phyloP scores from a whole-genome alignment of 2,797 vertebrate species.

The Chromis chromis region DNA sequence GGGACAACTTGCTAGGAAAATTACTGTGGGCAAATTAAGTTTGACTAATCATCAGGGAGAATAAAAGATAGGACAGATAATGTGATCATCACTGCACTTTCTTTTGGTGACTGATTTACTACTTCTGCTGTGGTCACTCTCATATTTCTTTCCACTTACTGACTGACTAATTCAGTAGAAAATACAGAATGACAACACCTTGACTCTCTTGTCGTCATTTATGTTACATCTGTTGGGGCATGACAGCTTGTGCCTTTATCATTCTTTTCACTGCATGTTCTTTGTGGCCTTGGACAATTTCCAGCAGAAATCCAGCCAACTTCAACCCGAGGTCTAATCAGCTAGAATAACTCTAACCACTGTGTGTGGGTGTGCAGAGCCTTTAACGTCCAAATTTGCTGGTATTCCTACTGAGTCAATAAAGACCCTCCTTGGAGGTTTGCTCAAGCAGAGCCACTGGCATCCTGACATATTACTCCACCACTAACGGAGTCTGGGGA shows the following conservation, averaged over 20 bases:
- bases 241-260: conserved; percentile 9
- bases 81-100: conserved; percentile 1
- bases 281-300: conserved; percentile 15
- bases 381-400: conserved; percentile 49
- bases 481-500: conserved; percentile 64
- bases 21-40: not conserved
- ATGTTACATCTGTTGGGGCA: not conserved
- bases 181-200: conserved; percentile 10
- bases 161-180: conserved; percentile 4
- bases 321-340: conserved; percentile 48
- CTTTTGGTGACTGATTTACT: not conserved
- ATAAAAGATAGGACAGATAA: too few relatives aligned
- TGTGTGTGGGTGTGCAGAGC: conserved; percentile 10
- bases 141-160: not conserved
- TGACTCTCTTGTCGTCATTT: not conserved
- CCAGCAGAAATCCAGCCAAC: conserved; percentile 25
- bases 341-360: conserved; percentile 30
- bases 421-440: conserved; percentile 69
- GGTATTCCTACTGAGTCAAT: conserved; percentile 66
- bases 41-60: too few relatives aligned
- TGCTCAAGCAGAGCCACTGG: conserved; percentile 61
- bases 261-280: conserved; percentile 9
- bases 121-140: not conserved
- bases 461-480: conserved; percentile 72
- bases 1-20: not conserved